Evolutionary conservation across 1,140 invertebrate genomes (phyloP), one percentile per base, ranked within the genome.

Genomic region (Hylaeus volcanicus): DNA sequence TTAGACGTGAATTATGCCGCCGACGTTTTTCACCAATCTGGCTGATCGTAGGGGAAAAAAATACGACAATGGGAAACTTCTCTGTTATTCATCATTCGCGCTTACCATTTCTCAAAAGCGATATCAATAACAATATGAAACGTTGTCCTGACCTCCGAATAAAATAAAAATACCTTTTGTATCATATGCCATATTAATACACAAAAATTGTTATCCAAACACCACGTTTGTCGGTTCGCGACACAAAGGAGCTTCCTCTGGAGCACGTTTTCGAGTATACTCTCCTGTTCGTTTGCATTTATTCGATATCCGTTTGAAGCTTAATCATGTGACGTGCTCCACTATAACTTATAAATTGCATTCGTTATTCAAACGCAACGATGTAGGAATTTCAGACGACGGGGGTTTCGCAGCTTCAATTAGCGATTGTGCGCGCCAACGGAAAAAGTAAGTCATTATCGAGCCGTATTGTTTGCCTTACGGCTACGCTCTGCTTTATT

Each of bases 381-480:
- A 55, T 15, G 26, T 4, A 26, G 61, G 14, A 11, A 15, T 3
- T 6, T 1, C 75, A 65, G 5, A 5, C 9, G 41, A 9, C n/a
- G 12, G 26, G 26, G 12, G 41, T 55, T 65, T 79, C 60, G 41
- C 51, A 39, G 37, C 11, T 65, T 74, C 74, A 79, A 79, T 79
- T 74, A 74, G 43, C 77, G 61, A 79, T 65, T 56, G 51, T 45
- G 14, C 4, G 26, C 26, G 1, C 14, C 4, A 15, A 9, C 12
- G 39, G 60, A 53, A 65, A 79, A 74, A 78, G 70, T 72, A 73
- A 79, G 60, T 79, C 61, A 65, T 72, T 79, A 74, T 65, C 48
- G 69, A 55, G 71, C 39, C 41, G 51, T 48, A 70, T 82, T 86
- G 81, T 79, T 85, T 73, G 55, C 55, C 51, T 51, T 66, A 70